A percentile compares a stretch with the other conserved stretches of the same genome.
Evolutionary conservation across 2,113 vertebrate genomes (phyloP).

Genomic region (Chelonoidis abingdonii): DNA sequence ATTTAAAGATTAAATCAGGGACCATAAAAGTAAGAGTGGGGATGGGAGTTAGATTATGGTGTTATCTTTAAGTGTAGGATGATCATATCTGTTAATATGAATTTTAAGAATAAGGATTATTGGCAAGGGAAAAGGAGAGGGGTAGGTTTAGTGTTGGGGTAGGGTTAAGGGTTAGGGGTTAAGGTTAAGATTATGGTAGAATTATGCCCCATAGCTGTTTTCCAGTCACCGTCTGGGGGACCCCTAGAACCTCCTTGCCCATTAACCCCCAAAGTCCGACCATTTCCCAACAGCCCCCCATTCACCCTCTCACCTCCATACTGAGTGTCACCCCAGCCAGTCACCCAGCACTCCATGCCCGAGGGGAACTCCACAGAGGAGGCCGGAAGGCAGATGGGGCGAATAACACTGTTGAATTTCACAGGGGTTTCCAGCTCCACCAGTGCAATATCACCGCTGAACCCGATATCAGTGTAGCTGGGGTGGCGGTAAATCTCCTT

Average conservation of each 20-base stretch:
- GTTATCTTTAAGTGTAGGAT: no score
- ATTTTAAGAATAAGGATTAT: no score
- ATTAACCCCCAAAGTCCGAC: neutral
- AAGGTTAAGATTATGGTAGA: no score
- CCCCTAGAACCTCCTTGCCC: neutral
- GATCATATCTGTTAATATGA: no score
- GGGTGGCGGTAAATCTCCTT: neutral
- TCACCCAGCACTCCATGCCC: conserved; percentile 82
- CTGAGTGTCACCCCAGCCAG: conserved; percentile 80
- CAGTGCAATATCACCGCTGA: conserved; percentile 75
- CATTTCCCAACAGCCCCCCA: neutral
- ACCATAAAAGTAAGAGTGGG: no score
- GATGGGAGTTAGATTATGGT: no score
- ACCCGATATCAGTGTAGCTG: neutral
- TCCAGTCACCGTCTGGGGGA: neutral
- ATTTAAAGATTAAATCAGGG: no score
- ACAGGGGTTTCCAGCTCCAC: conserved; percentile 82
- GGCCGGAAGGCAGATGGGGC: conserved; percentile 83
- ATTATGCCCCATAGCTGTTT: neutral
- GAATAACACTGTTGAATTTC: conserved; percentile 76
- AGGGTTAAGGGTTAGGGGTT: no score
- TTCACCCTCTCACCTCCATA: neutral
- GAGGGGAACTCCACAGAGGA: conserved; percentile 76
- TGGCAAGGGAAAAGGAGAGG: no score
- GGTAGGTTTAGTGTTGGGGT: no score